These are phyloP conservation scores for Sminthopsis crassicaudata DNA, from an alignment of 2,113 vertebrate species.

Conservation along the genomic window DNA sequence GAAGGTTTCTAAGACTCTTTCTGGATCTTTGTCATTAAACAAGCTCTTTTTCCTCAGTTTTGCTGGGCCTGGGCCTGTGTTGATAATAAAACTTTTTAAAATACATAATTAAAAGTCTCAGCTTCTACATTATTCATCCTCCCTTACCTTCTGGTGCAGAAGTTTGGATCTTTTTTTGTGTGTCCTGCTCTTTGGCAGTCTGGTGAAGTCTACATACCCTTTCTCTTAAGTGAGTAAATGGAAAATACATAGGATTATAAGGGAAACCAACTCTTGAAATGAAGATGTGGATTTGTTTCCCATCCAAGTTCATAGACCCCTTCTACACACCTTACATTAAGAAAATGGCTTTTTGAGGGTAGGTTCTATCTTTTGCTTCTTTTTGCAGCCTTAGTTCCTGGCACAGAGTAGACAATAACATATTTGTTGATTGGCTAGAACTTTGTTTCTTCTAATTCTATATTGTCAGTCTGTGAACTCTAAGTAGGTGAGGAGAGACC, in stretches of 20 bases:
- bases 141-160: not conserved
- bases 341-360: not conserved
- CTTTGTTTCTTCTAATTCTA: not conserved
- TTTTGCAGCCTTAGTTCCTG: not conserved
- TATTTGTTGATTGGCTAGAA: not conserved
- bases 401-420: not conserved
- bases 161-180: not conserved
- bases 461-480: not conserved
- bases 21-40: not conserved
- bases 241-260: not conserved
- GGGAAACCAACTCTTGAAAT: not conserved
- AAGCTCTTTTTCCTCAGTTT: not conserved
- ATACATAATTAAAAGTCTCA: not conserved
- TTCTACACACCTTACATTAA: not conserved
- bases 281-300: not conserved
- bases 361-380: not conserved
- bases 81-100: not conserved
- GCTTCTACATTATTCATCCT: not conserved
- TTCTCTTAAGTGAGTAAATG: not conserved
- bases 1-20: not conserved
- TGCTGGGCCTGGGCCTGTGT: too few relatives aligned
- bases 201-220: not conserved
- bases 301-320: not conserved
- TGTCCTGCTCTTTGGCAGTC: not conserved
- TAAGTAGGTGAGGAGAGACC: not conserved